Conservation (phyloP, 2,888 invertebrate genomes). For the Chaetoderma sp. region DNA sequence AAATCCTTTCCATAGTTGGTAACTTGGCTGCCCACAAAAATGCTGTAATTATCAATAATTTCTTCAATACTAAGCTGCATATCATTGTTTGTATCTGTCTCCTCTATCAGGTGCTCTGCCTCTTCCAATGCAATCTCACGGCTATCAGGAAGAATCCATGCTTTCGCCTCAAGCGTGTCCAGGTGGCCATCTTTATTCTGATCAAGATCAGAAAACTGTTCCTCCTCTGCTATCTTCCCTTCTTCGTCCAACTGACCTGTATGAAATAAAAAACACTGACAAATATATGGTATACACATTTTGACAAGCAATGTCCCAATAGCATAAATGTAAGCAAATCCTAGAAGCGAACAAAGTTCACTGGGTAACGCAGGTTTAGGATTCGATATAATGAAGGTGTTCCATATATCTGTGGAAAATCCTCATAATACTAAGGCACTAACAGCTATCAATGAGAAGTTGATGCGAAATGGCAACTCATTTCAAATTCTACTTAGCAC, state of each 20-base stretch:
- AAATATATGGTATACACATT: neutral
- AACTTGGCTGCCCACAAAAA: conserved; percentile 97
- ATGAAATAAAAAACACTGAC: conserved; percentile 23
- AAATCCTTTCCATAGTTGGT: conserved; percentile 99
- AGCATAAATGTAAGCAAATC: neutral
- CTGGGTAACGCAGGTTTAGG: neutral
- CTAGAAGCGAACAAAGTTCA: neutral
- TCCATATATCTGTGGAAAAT: too few species aligned
- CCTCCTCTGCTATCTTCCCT: conserved; percentile 47
- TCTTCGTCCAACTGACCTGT: conserved; percentile 46
- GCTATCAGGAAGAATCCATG: conserved; percentile 87
- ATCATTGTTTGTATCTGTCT: conserved; percentile 73
- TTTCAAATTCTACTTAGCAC: too few species aligned
- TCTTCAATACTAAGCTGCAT: conserved; percentile 89
- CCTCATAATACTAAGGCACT: too few species aligned
- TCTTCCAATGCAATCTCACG: conserved; percentile 91
- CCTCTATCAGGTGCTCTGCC: conserved; percentile 84
- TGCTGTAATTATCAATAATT: conserved; percentile 91
- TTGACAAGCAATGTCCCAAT: too few species aligned
- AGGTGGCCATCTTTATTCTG: conserved; percentile 85
- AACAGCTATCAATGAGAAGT: too few species aligned
- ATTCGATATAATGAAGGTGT: neutral
- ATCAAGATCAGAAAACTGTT: conserved; percentile 75
- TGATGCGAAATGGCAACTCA: too few species aligned
- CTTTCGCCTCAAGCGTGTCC: conserved; percentile 81